phyloP scores from a whole-genome alignment of 2,797 vertebrate genomes.

The Ficedula albicollis region DNA sequence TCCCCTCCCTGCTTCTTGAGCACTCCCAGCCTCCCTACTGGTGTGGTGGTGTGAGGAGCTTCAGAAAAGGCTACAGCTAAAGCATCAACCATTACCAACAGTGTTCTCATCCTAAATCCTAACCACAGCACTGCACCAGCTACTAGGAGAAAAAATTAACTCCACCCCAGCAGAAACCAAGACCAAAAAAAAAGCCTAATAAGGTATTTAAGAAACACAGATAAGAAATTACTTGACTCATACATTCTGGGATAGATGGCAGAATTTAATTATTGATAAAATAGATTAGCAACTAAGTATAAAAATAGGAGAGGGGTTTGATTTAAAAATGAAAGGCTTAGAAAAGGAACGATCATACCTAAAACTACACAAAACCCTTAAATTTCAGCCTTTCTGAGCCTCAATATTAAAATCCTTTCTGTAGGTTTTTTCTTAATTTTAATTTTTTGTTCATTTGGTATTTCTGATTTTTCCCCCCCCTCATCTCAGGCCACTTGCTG shows the following conservation, averaged over 20 bases:
- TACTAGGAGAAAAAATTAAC: neutral
- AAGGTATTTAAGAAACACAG: neutral
- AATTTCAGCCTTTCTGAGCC: neutral
- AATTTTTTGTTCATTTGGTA: neutral
- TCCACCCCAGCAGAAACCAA: neutral
- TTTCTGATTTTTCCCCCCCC: neutral
- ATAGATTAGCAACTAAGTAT: neutral
- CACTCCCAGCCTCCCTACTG: neutral
- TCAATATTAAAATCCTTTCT: neutral
- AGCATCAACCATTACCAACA: neutral
- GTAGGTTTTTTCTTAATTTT: neutral
- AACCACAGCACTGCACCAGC: neutral
- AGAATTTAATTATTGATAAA: slow-evolving; percentile 2
- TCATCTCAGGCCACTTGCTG: neutral
- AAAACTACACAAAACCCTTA: neutral
- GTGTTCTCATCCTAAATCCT: neutral
- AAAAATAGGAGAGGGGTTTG: neutral
- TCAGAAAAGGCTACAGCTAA: neutral
- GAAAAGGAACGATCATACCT: neutral
- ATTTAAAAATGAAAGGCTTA: neutral
- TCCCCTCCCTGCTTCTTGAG: neutral
- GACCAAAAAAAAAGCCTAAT: neutral
- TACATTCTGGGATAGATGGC: neutral
- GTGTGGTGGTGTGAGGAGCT: too few species aligned
- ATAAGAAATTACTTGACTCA: neutral